A percentile compares a stretch with the other conserved stretches of the same genome.
phyloP scores from a whole-genome alignment of 2,113 vertebrate species.

The Ginglymostoma cirratum region DNA sequence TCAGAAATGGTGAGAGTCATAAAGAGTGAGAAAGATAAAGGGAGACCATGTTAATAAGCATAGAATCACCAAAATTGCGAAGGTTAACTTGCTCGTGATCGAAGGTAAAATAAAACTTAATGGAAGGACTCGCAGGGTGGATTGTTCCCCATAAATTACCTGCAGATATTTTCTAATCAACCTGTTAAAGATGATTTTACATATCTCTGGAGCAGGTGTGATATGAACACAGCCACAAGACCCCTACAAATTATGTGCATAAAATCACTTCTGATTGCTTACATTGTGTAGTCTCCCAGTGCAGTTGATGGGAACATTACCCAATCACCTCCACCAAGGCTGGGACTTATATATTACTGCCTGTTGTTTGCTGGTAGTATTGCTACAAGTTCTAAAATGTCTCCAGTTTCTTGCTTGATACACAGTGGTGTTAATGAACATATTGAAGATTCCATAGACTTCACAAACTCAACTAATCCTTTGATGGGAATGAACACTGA shows the following conservation, averaged over 20 bases:
- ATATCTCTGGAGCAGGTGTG: too few species aligned
- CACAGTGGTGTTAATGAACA: not conserved
- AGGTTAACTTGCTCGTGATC: not conserved
- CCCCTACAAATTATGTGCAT: not conserved
- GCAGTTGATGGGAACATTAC: not conserved
- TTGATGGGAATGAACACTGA: not conserved
- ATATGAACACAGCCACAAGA: too few species aligned
- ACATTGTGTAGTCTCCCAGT: not conserved
- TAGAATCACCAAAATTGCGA: not conserved
- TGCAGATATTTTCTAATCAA: not conserved
- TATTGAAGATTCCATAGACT: not conserved
- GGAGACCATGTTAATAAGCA: not conserved
- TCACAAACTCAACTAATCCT: not conserved
- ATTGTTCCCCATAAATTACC: not conserved
- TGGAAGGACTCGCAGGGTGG: not conserved
- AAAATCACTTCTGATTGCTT: not conserved
- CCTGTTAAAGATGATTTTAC: too few species aligned
- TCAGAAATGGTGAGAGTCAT: not conserved
- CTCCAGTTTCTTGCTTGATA: not conserved
- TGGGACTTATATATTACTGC: too few species aligned
- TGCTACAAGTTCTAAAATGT: too few species aligned
- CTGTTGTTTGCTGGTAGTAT: too few species aligned
- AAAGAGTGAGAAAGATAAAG: not conserved
- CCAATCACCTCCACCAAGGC: not conserved
- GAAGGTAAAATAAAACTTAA: not conserved